Conservation (phyloP, 1,140 invertebrate species). For the Trachelipus rathkii region DNA sequence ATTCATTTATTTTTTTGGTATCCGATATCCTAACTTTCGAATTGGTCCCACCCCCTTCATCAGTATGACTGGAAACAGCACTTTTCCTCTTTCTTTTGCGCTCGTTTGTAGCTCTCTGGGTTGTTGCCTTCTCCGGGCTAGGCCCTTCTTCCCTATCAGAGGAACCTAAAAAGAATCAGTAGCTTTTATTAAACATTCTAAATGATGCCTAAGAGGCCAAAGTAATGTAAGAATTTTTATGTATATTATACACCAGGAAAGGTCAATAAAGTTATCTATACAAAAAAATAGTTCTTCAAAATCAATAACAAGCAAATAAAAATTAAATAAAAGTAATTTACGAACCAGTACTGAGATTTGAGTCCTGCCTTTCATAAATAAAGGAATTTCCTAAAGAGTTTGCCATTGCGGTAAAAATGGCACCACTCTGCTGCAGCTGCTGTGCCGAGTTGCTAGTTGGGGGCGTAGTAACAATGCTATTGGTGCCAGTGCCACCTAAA, state of each 20-base stretch:
- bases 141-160: slow-evolving; percentile 44
- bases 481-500: neutral
- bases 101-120: slow-evolving; percentile 40
- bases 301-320: too few species aligned
- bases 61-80: slow-evolving; percentile 46
- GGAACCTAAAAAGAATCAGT: slow-evolving; percentile 30
- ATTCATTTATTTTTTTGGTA: slow-evolving; percentile 88
- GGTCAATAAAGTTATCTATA: too few species aligned
- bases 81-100: slow-evolving; percentile 52
- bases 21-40: slow-evolving; percentile 48
- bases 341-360: slow-evolving; percentile 43
- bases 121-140: slow-evolving; percentile 51
- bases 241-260: too few species aligned
- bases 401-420: neutral
- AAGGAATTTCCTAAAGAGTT: slow-evolving; percentile 4
- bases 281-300: too few species aligned
- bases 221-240: too few species aligned
- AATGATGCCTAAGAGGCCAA: too few species aligned
- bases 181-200: neutral
- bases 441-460: neutral
- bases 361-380: slow-evolving; percentile 40
- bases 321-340: too few species aligned
- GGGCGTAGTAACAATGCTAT: neutral
- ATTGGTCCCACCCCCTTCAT: slow-evolving; percentile 35
- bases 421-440: too few species aligned